phyloP scores from a whole-genome alignment of 2,888 invertebrate genomes.

The Melinopterus prodromus region DNA sequence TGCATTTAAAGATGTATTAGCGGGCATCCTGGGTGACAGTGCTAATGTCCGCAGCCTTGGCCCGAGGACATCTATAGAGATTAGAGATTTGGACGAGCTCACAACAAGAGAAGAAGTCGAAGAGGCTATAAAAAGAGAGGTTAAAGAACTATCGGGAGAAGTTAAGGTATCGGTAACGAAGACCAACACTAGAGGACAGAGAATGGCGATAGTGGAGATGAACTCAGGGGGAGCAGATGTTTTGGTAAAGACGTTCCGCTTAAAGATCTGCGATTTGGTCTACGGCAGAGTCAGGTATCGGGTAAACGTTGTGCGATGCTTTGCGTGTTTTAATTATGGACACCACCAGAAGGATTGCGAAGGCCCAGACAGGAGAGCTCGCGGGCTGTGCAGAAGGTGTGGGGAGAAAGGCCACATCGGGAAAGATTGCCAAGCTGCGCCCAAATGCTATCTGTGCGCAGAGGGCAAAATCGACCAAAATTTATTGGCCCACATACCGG shows the following conservation, averaged over 20 bases:
- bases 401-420: conserved; percentile 18
- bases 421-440: background rate
- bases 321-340: conserved; percentile 5
- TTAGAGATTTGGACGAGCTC: conserved; percentile 9
- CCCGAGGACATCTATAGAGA: background rate
- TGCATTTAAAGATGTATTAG: background rate
- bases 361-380: conserved; percentile 7
- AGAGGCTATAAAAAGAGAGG: conserved; percentile 11
- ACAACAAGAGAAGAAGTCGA: conserved; percentile 10
- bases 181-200: conserved; percentile 12
- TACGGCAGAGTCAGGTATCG: background rate
- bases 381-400: conserved; percentile 11
- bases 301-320: background rate
- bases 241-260: background rate
- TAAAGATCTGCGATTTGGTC: background rate
- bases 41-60: background rate
- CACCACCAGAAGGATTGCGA: conserved; percentile 11
- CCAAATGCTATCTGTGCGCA: conserved; percentile 23
- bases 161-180: conserved; percentile 5
- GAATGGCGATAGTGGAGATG: conserved; percentile 16
- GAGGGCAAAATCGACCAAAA: background rate
- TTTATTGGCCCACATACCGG: background rate
- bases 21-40: background rate
- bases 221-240: background rate
- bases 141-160: background rate